Evolutionary conservation across 2,113 vertebrate genomes (phyloP), one percentile per base, ranked within the genome.

Genomic region (Myodes glareolus): DNA sequence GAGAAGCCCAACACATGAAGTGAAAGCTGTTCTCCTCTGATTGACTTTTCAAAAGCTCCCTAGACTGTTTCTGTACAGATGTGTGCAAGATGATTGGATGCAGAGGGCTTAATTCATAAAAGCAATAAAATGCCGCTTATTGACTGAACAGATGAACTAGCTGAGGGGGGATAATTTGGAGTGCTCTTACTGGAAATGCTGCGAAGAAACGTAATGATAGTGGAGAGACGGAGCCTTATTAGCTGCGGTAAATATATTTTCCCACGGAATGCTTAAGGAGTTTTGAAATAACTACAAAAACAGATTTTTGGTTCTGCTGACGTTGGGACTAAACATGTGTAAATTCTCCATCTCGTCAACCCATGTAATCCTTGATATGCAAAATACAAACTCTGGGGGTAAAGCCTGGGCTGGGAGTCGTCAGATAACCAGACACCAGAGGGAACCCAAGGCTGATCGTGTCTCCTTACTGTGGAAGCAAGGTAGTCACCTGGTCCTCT

Each of bases 21-120:
- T 97, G 96, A 98, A 98, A 98, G 97, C 98, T 98, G 97, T 97
- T 98, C 98, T 98, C 98, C 84, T 97, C 98, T 98, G 98, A 99
- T 98, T 98, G 98, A 98, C 98, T 98, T 98, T 98, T 98, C 98
- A 98, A 99, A 98, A 98, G 98, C 98, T 98, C 98, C 98, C 98
- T 93, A 97, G 98, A 98, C 98, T 98, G 98, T 97, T 97, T 98
- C 17, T 29, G 97, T 99, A 98, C 98, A 98, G 98, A 98, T 99
- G 98, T 99, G 98, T 98, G 98, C 98, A 97, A 98, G 98, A 98
- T 98, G 98, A 98, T 98, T 98, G 98, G 98, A 97, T 97, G 98
- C 98, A 98, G 98, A 97, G 98, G 98, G 98, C 96, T 98, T 98
- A 98, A 99, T 98, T 99, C 98, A 99, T 99, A 98, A 98, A 98